Evolutionary conservation across 2,888 invertebrate genomes (phyloP), one percentile per base, ranked within the genome.

Genomic region (Calameuta pallipes): DNA sequence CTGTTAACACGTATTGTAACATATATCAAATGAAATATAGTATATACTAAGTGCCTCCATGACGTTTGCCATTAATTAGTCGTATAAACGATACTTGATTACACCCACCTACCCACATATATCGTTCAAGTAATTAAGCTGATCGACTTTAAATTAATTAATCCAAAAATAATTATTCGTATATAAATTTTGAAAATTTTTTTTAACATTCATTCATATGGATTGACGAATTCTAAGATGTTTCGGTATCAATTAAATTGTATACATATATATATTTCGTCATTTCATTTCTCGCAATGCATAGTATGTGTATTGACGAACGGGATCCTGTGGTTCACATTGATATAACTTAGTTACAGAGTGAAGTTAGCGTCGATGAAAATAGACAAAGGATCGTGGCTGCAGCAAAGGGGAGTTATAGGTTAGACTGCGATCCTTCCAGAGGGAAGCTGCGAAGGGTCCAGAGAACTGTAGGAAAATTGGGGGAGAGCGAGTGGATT

Each of bases 401-500:
- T 70, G 70, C 70, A 41, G 41, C 41, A 15, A 41, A 15, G 41
- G 41, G 41, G 41, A 41, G 41, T 41, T 41, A 15, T 41, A 41
- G 41, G 41, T 15, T 41, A 41, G 41, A 15, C 41, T 41, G 4
- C 41, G 41, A 41, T 41, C 41, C 41, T 41, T 41, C 41, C 41
- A 41, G 15, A 41, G 41, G 41, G 41, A 41, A 15, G 41, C 41
- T 41, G 70, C 70, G 70, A 70, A 33, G 70, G 70, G 70, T 41
- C 41, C 15, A 41, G 41, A 41, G 41, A 41, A 41, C 41, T 41
- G 41, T 41, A 41, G 41, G 41, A 81, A 82, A 80, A 81, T 79
- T 70, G 82, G 79, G 81, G 81, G 79, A 82, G 78, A 82, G 75
- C 80, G 77, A 78, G 83, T 83, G 82, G 86, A 87, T 88, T 87